Evolutionary conservation across 2,797 vertebrate species (phyloP), one percentile per base, ranked within the genome.

Genomic region (Peromyscus nudipes): DNA sequence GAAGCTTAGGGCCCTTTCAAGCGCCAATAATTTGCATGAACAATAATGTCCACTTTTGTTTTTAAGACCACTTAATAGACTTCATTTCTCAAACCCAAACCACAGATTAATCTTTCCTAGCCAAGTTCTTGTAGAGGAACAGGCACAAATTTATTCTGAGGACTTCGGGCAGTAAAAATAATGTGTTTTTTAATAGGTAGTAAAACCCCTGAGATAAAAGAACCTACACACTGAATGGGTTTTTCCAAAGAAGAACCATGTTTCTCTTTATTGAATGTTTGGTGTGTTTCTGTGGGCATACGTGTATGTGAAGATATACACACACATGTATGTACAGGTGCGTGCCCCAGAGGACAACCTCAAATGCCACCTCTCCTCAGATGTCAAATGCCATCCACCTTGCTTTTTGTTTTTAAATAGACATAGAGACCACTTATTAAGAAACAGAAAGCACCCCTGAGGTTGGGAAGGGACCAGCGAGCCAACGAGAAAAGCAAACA

Each of bases 81-180:
- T 96, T 88, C 34, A 75, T 96, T 96, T 97, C 96, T 97, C 97
- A 98, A 98, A 73, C 67, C 31, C 23, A 92, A 97, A 91, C 94
- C 96, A 96, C 52, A 75, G 83, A 92, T 94, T 94, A 85, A 89
- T 95, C 97, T 98, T 62, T 87, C 82, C 89, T 19, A 76, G 93
- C n/a, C 46, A 84, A 92, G 10, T 49, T 87, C 89, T 85, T 88
- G n/a, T 65, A 91, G 52, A 29, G 91, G 85, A 89, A 83, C 25
- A 89, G 34, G 37, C 23, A 60, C 65, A 92, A 0, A 92, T 96
- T 95, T 89, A 92, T 83, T 81, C 69, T 62, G n/a, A 89, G 43
- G n/a, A 80, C 52, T 83, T 80, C 9, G 40, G 84, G 65, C 79
- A 84, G 49, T 92, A 95, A 97, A 97, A 97, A 79, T 82, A 94